Base-by-base conservation (phyloP, 1,140 invertebrate species). In the Sycobia sp. region DNA sequence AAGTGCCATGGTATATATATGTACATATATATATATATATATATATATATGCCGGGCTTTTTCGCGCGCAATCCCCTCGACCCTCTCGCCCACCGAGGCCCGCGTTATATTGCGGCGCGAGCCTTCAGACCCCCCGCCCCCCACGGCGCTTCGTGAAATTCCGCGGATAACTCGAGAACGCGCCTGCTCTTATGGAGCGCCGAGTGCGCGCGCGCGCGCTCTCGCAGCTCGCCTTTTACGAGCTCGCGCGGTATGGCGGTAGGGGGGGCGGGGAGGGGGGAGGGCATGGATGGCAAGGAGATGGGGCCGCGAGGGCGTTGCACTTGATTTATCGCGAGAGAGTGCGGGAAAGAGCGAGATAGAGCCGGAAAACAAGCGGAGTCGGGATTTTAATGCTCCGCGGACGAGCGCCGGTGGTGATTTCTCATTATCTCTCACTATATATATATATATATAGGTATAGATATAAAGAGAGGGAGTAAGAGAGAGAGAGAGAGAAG, bases 1-100 rank as follows among this genome's bases (percentile, higher is more conserved):
- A 77, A 77, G 77, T 77, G 69, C 68, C n/a, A 44, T 27, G n/a
- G 4, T 14, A 11, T n/a, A n/a, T n/a, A n/a, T n/a, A n/a, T n/a
- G n/a, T n/a, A n/a, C n/a, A n/a, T n/a, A n/a, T n/a, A n/a, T n/a
- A n/a, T n/a, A n/a, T n/a, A n/a, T n/a, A n/a, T n/a, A n/a, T n/a
- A n/a, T n/a, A n/a, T n/a, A n/a, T n/a, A n/a, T n/a, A n/a, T n/a
- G 14, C 50, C 23, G 25, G n/a, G 13, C 22, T 54, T 62, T 62
- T 54, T 49, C 38, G 56, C 36, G 36, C 44, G n/a, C 18, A 38
- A 39, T 20, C 29, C 29, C 29, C 29, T 11, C 29, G 29, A 11
- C 5, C 29, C 44, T 36, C 16, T 47, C 49, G 25, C 38, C n/a
- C n/a, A n/a, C n/a, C n/a, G n/a, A n/a, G n/a, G n/a, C n/a, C n/a